Base-by-base conservation (phyloP, 2,113 vertebrate species). In the Xiphophorus maculatus region DNA sequence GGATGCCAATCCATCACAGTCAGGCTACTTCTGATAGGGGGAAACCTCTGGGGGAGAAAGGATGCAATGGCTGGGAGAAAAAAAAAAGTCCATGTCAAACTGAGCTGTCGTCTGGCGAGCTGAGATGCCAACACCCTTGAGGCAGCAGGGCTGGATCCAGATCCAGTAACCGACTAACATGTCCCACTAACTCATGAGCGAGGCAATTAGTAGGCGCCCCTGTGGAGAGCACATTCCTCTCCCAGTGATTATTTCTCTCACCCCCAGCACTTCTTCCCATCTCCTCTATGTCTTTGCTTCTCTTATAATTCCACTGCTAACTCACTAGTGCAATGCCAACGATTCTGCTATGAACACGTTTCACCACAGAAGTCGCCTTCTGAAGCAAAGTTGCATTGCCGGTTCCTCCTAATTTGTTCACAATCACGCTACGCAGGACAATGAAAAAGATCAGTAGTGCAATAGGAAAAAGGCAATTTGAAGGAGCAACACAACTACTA, bases 1-100 rank as follows among this genome's bases (percentile, higher is more conserved):
- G 88, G 90, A 92, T 89, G 92, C 90, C 93, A 94, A 91, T 94
- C 92, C 91, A 94, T 95, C 93, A 94, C 88, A 83, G 87, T 83
- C 68, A 84, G 90, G 90, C 86, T 85, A 89, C 87, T 90, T 91
- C 89, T 87, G 87, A 90, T 87, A 65, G 85, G 69, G 64, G 77
- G 65, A 69, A 87, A 83, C 87, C 89, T 87, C 85, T 25, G 42
- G 90, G 89, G 92, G 76, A 82, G 40, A 63, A 63, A 82, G 81
- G 87, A 86, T 89, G 86, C 89, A 86, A 69, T 70, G 81, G 77
- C 80, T 84, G 48, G 76, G 33, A 85, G 80, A 67, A 63, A 65
- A 74, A 91, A 80, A 60, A 22, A 19, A 77, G 74, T 71, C 79
- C 83, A 86, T 82, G 87, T 89, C 88, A 92, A 90, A 94, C 88